Conservation (phyloP, 2,113 vertebrate genomes). For the Tricholaema leucomelas region DNA sequence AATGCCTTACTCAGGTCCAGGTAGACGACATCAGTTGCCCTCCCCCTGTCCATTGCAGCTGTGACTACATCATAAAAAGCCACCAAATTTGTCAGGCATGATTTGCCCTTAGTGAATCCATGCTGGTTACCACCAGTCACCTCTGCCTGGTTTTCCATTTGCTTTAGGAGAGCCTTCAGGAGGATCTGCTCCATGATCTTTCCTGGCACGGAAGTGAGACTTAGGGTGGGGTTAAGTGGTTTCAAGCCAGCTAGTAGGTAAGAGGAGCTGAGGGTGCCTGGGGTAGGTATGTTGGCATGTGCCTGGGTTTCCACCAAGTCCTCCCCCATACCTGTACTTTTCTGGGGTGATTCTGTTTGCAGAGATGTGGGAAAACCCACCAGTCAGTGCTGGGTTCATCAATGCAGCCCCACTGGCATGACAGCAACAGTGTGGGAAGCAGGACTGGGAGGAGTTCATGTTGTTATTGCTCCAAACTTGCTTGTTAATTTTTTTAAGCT, state of each 20-base stretch:
- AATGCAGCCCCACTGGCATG: accelerated
- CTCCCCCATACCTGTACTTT: not conserved
- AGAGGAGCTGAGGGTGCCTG: not conserved
- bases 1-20: no score
- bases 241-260: not conserved
- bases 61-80: no score
- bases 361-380: not conserved
- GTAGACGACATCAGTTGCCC: no score
- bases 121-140: no score
- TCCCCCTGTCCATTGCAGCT: no score
- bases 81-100: no score
- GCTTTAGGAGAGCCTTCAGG: no score
- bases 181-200: no score
- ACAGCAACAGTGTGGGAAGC: not conserved
- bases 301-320: not conserved
- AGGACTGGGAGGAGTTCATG: not conserved
- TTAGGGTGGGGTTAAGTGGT: not conserved
- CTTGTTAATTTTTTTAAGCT: not conserved
- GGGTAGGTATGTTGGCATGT: not conserved
- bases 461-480: not conserved
- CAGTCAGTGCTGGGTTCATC: not conserved
- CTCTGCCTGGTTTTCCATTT: no score
- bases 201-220: no score
- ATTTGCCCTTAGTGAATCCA: no score
- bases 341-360: not conserved